Percentiles rank a stretch among this genome's conserved stretches.
Conservation (phyloP, 2,113 vertebrate species). For the Mustelus asterias region DNA sequence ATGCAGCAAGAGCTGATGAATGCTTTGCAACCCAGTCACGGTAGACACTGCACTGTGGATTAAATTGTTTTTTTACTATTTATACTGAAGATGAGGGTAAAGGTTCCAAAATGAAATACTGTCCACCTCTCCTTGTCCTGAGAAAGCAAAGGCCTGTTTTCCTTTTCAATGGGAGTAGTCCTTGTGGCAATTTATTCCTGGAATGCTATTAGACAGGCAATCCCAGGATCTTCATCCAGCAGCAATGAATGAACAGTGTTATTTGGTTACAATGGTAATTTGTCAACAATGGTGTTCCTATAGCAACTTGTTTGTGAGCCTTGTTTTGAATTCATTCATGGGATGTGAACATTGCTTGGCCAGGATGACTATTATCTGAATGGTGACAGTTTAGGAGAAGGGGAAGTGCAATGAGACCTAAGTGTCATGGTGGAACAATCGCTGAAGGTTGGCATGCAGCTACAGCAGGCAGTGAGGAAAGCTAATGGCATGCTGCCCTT, state of each 20-base stretch:
- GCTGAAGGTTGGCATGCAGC: too few species aligned
- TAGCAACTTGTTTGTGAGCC: not conserved
- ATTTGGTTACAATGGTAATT: not conserved
- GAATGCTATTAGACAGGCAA: not conserved
- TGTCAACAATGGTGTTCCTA: not conserved
- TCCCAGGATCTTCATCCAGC: not conserved
- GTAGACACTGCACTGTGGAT: not conserved
- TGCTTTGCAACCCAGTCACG: not conserved
- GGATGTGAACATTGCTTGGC: too few species aligned
- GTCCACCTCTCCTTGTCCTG: not conserved
- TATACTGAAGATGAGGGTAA: not conserved
- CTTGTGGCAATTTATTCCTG: not conserved
- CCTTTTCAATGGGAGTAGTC: not conserved
- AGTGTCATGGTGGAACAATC: too few species aligned
- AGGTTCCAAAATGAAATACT: not conserved
- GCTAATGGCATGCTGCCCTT: too few species aligned
- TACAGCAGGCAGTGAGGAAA: too few species aligned
- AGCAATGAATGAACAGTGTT: not conserved
- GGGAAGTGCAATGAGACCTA: too few species aligned
- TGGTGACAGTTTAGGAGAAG: too few species aligned
- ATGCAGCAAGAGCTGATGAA: not conserved
- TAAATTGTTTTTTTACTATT: not conserved
- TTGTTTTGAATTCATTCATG: too few species aligned
- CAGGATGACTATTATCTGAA: too few species aligned
- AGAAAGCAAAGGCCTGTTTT: not conserved